phyloP scores from a whole-genome alignment of 2,888 invertebrate genomes.

The Brenthis ino region DNA sequence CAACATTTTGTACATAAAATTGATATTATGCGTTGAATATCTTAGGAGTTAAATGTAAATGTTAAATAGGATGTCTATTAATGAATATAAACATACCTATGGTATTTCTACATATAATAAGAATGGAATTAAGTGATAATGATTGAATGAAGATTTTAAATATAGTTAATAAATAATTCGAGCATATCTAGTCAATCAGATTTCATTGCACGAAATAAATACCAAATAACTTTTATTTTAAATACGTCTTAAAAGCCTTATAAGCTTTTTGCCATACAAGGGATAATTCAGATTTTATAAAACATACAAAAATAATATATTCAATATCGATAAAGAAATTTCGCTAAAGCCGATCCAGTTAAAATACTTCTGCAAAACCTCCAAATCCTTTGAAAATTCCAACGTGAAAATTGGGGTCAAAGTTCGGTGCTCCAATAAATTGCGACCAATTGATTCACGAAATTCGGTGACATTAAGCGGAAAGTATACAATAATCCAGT shows the following conservation, averaged over 20 bases:
- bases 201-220: no score
- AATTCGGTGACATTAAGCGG: slow-evolving; percentile 71
- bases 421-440: slow-evolving; percentile 48
- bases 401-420: slow-evolving; percentile 52
- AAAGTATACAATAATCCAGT: slow-evolving; percentile 78
- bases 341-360: slow-evolving; percentile 37
- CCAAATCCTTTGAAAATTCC: slow-evolving; percentile 51
- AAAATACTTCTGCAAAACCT: slow-evolving; percentile 41
- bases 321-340: slow-evolving; percentile 31
- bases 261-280: background rate
- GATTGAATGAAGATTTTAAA: no score
- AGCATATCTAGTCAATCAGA: no score
- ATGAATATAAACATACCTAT: no score
- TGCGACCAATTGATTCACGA: slow-evolving; percentile 62
- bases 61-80: no score
- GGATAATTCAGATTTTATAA: slow-evolving; percentile 11
- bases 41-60: no score
- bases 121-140: no score
- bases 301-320: slow-evolving; percentile 28
- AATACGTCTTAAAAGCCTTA: background rate
- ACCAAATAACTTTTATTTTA: background rate
- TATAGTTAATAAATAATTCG: no score
- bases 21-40: no score
- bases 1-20: no score
- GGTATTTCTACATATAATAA: no score